Evolutionary conservation across 1,140 invertebrate genomes (phyloP).

Genomic region (Microplitis mediator): DNA sequence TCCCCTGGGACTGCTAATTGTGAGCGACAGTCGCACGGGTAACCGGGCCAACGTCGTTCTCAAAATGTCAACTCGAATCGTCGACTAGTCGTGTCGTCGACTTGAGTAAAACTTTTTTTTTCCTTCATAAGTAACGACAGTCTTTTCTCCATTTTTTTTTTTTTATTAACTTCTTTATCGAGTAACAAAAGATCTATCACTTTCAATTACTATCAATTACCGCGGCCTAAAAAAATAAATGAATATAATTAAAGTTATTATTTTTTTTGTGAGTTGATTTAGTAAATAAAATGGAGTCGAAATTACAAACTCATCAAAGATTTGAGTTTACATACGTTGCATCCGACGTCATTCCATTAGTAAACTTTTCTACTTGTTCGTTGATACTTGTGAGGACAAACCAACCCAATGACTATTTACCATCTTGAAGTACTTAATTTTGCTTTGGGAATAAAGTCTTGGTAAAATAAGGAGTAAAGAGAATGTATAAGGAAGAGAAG

Average conservation of each 20-base stretch:
- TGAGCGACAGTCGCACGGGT: constrained; percentile 52
- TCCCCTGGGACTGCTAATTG: constrained; percentile 51
- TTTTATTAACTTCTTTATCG: not conserved
- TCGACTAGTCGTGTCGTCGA: constrained; percentile 29
- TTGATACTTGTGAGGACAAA: not conserved
- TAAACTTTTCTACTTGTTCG: not conserved
- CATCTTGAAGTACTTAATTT: constrained; percentile 57
- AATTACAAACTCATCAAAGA: not conserved
- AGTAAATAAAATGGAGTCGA: no score
- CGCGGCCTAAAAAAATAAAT: not conserved
- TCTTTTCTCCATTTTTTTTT: not conserved
- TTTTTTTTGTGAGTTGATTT: no score
- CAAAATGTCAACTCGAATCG: constrained; percentile 43
- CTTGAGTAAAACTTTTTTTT: not conserved
- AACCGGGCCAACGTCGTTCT: constrained; percentile 48
- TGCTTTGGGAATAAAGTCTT: constrained; percentile 56
- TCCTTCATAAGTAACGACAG: not conserved
- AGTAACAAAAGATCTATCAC: not conserved
- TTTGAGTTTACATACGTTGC: not conserved
- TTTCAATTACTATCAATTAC: not conserved
- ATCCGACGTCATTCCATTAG: constrained; percentile 5
- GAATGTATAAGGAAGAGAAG: constrained; percentile 25
- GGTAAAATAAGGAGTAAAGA: constrained; percentile 17
- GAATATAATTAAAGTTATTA: no score
- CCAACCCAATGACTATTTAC: constrained; percentile 47